phyloP scores from a whole-genome alignment of 1,140 invertebrate species.

The Agrilus planipennis region DNA sequence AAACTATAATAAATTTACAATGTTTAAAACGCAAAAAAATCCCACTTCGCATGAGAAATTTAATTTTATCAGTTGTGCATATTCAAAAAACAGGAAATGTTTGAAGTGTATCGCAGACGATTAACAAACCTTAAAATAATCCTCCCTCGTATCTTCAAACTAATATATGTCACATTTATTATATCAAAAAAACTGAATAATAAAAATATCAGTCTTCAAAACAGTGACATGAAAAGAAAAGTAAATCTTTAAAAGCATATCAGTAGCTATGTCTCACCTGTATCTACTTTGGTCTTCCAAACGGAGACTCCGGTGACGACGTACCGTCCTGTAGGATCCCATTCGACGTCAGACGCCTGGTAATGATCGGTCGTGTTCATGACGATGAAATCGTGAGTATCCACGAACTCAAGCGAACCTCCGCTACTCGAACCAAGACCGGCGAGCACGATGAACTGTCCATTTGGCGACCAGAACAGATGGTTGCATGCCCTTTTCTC shows the following conservation, averaged over 20 bases:
- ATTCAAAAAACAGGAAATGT: not conserved
- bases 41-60: not conserved
- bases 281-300: constrained; percentile 95
- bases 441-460: constrained; percentile 91
- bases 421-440: constrained; percentile 67
- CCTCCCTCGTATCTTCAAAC: too few relatives aligned
- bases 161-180: too few relatives aligned
- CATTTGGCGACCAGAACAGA: constrained; percentile 92
- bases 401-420: constrained; percentile 88
- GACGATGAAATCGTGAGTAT: constrained; percentile 87
- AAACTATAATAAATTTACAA: not conserved
- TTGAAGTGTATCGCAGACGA: too few relatives aligned
- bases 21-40: not conserved
- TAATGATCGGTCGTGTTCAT: constrained; percentile 90
- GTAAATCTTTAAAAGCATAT: too few relatives aligned
- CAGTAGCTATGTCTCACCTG: constrained; percentile 34
- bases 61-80: too few relatives aligned
- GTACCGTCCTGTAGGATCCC: constrained; percentile 98
- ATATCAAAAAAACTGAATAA: too few relatives aligned
- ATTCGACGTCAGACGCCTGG: constrained; percentile 89
- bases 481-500: constrained; percentile 89
- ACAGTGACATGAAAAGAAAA: too few relatives aligned
- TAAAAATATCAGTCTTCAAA: too few relatives aligned
- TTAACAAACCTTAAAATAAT: too few relatives aligned
- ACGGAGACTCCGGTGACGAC: constrained; percentile 90